Conservation (phyloP, 2,797 vertebrate species). For the Phoxinus dragarum region DNA sequence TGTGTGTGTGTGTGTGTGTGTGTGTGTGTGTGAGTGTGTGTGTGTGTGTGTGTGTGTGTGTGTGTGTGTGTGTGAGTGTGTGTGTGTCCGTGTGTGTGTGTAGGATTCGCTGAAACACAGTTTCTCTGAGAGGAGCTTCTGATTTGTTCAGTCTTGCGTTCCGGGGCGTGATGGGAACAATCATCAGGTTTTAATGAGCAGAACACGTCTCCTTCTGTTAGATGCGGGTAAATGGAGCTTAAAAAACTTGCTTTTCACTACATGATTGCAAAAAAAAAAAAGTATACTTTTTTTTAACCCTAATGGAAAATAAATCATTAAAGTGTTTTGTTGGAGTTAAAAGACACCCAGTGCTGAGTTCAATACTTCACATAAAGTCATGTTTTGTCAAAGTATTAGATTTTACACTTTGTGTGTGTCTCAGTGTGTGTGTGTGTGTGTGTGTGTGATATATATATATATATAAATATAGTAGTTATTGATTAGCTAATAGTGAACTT, state of each 20-base stretch:
- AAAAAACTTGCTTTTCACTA: background rate
- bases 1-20: no score
- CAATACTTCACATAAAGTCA: background rate
- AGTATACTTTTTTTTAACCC: background rate
- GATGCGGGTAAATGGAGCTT: background rate
- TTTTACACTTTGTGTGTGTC: no score
- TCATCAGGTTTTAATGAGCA: constrained; percentile 8
- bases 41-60: no score
- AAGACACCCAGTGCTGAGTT: background rate
- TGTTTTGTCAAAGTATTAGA: background rate
- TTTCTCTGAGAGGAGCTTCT: background rate
- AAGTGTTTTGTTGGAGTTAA: background rate
- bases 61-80: no score
- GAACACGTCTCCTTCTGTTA: background rate
- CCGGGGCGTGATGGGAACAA: constrained; percentile 21
- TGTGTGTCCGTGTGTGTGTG: no score
- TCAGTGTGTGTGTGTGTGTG: no score
- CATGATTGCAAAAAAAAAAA: background rate
- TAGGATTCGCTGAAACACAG: background rate
- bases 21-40: no score
- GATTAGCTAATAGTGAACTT: no score
- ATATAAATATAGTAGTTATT: no score
- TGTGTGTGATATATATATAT: no score
- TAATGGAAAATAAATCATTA: background rate
- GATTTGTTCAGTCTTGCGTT: constrained; percentile 28